Conservation (phyloP, 2,888 invertebrate species). For the Peribatodes rhomboidaria region DNA sequence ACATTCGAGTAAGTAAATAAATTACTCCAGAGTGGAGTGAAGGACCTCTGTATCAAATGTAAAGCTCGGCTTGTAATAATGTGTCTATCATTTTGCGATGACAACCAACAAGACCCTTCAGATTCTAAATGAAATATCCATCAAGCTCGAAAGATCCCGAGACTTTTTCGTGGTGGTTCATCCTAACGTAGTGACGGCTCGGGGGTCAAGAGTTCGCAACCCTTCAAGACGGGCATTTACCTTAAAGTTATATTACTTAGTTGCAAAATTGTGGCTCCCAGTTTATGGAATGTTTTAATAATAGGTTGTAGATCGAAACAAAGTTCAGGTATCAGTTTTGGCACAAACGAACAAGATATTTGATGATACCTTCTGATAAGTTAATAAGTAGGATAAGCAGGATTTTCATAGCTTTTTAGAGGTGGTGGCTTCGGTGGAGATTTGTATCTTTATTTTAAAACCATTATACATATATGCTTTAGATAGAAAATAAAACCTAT, state of each 20-base stretch:
- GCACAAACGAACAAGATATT: no score
- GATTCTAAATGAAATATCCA: slow-evolving; percentile 16
- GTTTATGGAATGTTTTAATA: slow-evolving; percentile 11
- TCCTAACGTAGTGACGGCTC: slow-evolving; percentile 52
- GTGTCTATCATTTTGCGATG: slow-evolving; percentile 15
- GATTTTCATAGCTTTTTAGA: no score
- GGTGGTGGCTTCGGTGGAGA: no score
- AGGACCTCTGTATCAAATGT: slow-evolving; percentile 22
- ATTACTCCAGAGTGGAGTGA: slow-evolving; percentile 14
- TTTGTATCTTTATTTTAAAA: no score
- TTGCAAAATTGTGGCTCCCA: slow-evolving; percentile 43
- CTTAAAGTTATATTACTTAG: slow-evolving; percentile 48
- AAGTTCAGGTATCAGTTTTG: background rate
- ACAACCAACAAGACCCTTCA: slow-evolving; percentile 11
- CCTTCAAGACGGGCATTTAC: slow-evolving; percentile 61
- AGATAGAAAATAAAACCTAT: no score
- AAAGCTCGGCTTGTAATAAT: slow-evolving; percentile 9
- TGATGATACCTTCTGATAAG: background rate
- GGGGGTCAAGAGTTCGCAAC: slow-evolving; percentile 65
- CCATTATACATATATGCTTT: no score
- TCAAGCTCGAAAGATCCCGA: slow-evolving; percentile 1
- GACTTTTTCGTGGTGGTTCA: slow-evolving; percentile 1
- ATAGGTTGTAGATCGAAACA: slow-evolving; percentile 7
- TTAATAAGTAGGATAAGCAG: background rate
- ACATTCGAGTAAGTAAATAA: slow-evolving; percentile 17